These are phyloP conservation scores for Sinocyclocheilus anophthalmus DNA, from an alignment of 2,113 vertebrate species.

Conservation along the genomic window DNA sequence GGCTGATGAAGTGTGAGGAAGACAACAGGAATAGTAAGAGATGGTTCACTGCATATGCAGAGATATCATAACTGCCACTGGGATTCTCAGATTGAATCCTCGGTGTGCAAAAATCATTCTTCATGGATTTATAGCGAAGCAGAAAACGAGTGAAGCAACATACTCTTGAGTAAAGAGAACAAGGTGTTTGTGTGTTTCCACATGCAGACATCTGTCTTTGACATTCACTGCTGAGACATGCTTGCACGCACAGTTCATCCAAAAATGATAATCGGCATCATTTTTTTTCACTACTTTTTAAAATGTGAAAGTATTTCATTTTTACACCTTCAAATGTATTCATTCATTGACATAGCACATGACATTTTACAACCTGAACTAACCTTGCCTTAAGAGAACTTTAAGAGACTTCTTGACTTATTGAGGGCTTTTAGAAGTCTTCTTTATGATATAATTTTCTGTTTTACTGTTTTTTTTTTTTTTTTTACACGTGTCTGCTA, in stretches of 20 bases:
- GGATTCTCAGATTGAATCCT: background rate
- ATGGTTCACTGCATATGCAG: background rate
- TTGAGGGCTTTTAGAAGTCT: background rate
- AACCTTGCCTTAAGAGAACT: too few species aligned
- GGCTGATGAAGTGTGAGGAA: background rate
- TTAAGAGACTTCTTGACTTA: background rate
- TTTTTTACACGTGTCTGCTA: background rate
- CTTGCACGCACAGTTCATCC: too few species aligned
- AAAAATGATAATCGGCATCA: too few species aligned
- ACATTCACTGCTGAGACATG: background rate
- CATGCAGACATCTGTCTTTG: background rate
- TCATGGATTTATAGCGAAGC: background rate
- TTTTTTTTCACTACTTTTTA: background rate
- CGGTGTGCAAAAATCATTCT: background rate
- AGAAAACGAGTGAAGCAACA: background rate
- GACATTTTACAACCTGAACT: too few species aligned
- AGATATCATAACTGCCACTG: background rate
- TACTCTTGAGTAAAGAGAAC: background rate
- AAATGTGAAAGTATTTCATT: background rate
- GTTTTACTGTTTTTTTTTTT: background rate
- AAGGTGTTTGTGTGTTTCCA: background rate
- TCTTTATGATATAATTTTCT: background rate
- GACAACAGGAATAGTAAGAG: background rate
- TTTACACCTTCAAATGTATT: background rate
- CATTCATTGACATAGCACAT: background rate